Evolutionary conservation across 2,113 vertebrate species (phyloP), one percentile per base, ranked within the genome.

Genomic region (Nyctibius bracteatus): DNA sequence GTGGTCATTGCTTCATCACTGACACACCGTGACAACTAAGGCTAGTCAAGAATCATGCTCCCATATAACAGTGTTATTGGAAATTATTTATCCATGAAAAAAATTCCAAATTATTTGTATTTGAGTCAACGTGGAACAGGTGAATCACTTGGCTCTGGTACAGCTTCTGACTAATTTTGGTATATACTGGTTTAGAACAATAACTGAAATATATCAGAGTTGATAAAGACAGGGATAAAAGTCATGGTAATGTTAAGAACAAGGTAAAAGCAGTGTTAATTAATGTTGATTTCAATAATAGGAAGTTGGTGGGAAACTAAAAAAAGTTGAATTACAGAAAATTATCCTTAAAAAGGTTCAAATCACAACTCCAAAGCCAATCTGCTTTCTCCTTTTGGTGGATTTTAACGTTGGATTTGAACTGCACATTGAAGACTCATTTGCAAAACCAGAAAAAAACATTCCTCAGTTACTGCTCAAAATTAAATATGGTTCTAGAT

Each of bases 131-230:
- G 43, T 18, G 62, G 80, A 95, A 83, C 54, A 86, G 75, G 72
- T 89, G 93, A 97, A 94, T 95, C 93, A 96, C 61, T 94, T 81
- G 59, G 65, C 70, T 81, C 22, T 81, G 13, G 21, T 54, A 54
- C 54, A 78, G 41, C 54, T 71, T 81, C 37, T 91, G 86, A 94
- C 54, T 81, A 87, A 89, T 92, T 84, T 81, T 81, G 47, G 9
- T 66, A 67, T 84, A 59, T 63, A 65, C 31, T 39, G 68, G 43
- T 74, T 95, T 84, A 58, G 65, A 93, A 92, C 46, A 19, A 61
- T 78, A 81, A 84, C 21, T 78, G 51, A 84, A 86, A 86, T 66
- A 7, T 12, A 95, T 71, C 12, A 51, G 39, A 59, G 35, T 66
- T 87, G 49, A 90, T 55, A 71, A 51, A 72, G 47, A 52, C 47